Conservation (phyloP, 1,140 invertebrate genomes). For the Aphis craccivora region DNA sequence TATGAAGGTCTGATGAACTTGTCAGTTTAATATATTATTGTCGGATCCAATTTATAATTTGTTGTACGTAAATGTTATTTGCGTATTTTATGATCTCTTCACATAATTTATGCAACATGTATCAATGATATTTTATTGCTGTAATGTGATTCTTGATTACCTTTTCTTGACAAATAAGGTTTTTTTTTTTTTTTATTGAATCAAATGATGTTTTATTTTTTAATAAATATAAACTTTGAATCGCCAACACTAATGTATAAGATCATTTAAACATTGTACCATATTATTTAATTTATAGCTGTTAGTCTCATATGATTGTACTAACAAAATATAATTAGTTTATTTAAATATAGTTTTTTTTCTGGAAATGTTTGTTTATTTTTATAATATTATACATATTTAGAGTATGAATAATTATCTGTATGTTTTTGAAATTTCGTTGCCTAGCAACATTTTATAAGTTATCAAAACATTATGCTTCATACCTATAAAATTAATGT, state of each 20-base stretch:
- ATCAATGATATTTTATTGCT: conserved; percentile 39
- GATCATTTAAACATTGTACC: conserved; percentile 55
- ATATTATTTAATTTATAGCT: conserved; percentile 57
- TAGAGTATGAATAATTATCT: conserved; percentile 21
- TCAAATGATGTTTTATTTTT: conserved; percentile 49
- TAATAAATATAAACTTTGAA: conserved; percentile 47
- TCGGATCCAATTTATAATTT: conserved; percentile 44
- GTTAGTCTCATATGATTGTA: conserved; percentile 56
- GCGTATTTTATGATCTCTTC: conserved; percentile 57
- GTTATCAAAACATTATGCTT: conserved; percentile 46
- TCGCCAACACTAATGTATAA: conserved; percentile 41
- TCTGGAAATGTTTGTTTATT: conserved; percentile 43
- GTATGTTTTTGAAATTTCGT: conserved; percentile 37
- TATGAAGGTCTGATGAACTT: conserved; percentile 52
- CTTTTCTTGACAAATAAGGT: conserved; percentile 32
- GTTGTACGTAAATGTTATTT: conserved; percentile 48
- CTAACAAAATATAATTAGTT: conserved; percentile 56
- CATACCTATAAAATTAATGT: background rate
- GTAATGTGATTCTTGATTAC: conserved; percentile 47
- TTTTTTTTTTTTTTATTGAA: conserved; percentile 50
- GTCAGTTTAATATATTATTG: conserved; percentile 5
- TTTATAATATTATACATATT: conserved; percentile 32
- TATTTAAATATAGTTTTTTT: conserved; percentile 54
- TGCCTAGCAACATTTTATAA: conserved; percentile 50
- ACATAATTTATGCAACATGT: conserved; percentile 54